Evolutionary conservation across 2,797 vertebrate genomes (phyloP).

Genomic region (Rousettus madagascariensis): DNA sequence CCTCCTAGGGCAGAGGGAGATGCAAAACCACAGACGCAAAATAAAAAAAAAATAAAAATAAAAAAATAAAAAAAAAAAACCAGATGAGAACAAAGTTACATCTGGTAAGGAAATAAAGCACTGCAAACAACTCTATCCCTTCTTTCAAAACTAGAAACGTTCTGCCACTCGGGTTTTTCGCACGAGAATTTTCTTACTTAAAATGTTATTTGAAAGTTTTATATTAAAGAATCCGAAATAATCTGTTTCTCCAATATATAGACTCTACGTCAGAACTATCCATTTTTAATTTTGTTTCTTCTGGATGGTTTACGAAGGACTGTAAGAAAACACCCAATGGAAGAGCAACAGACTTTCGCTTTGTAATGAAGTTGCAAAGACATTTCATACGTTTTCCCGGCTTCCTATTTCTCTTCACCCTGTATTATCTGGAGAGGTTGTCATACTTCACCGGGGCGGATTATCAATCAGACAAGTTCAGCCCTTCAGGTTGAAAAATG

Average conservation of each 20-base stretch:
- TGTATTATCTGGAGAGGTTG: background rate
- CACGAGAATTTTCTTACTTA: background rate
- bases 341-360: background rate
- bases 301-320: slow-evolving; percentile 28
- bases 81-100: background rate
- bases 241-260: background rate
- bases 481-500: slow-evolving; percentile 32
- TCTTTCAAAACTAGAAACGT: background rate
- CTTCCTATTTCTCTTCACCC: background rate
- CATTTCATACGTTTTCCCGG: background rate
- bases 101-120: background rate
- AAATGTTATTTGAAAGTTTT: background rate
- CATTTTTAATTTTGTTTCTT: background rate
- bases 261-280: background rate
- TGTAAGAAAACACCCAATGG: background rate
- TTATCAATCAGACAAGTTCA: slow-evolving; percentile 66
- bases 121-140: background rate
- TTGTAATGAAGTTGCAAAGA: background rate
- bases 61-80: background rate
- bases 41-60: no score
- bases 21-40: background rate
- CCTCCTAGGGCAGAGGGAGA: background rate
- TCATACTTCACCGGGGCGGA: slow-evolving; percentile 39
- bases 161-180: background rate
- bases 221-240: background rate